A percentile compares a stretch with the other conserved stretches of the same genome.
phyloP scores from a whole-genome alignment of 2,888 invertebrate species.

The Coenonympha glycerion region DNA sequence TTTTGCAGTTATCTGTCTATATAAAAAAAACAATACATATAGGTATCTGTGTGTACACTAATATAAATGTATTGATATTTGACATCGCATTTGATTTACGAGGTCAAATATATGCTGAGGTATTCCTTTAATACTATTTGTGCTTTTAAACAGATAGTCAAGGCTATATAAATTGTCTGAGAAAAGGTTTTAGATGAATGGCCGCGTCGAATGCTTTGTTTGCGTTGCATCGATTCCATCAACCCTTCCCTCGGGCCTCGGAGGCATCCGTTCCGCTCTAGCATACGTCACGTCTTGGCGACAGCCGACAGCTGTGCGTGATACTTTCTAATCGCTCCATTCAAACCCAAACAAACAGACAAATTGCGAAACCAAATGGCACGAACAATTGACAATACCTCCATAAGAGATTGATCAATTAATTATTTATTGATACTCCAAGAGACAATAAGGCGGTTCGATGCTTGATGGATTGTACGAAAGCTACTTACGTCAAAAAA shows the following conservation, averaged over 20 bases:
- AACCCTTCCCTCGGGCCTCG: conserved; percentile 60
- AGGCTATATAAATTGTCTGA: conserved; percentile 29
- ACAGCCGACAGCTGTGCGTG: conserved; percentile 72
- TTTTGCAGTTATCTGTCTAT: too few relatives aligned
- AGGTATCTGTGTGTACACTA: too few relatives aligned
- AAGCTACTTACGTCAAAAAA: conserved; percentile 10
- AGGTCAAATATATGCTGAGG: not conserved
- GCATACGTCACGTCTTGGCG: conserved; percentile 68
- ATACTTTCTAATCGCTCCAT: conserved; percentile 71
- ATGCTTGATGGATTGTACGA: conserved; percentile 36
- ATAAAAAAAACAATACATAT: too few relatives aligned
- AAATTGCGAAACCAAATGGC: conserved; percentile 63
- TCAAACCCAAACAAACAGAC: conserved; percentile 60
- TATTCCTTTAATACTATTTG: too few relatives aligned
- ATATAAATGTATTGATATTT: too few relatives aligned
- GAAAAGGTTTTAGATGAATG: conserved; percentile 52
- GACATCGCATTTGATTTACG: too few relatives aligned
- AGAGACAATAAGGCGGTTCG: conserved; percentile 35
- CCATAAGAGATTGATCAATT: conserved; percentile 57
- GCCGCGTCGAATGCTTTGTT: conserved; percentile 66
- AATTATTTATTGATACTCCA: conserved; percentile 56
- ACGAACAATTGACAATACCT: conserved; percentile 58
- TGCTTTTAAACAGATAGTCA: conserved; percentile 1
- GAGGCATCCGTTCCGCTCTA: conserved; percentile 69
- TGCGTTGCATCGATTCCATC: conserved; percentile 56